phyloP scores from a whole-genome alignment of 2,888 invertebrate species.

The Gymnosoma rotundatum region DNA sequence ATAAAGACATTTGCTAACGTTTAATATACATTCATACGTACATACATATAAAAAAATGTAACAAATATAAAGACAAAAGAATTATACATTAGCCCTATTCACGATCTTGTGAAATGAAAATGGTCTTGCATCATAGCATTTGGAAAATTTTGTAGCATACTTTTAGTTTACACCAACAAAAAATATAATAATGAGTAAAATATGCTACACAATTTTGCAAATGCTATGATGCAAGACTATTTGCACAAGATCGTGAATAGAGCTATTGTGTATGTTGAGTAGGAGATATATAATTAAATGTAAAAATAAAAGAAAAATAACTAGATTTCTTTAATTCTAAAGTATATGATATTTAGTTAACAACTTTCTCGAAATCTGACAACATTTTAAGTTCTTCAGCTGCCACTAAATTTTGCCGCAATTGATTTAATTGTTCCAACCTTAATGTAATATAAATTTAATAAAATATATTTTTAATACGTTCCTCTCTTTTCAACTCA shows the following conservation, averaged over 20 bases:
- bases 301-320: background rate
- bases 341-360: background rate
- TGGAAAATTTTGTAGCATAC: no score
- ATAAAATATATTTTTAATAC: background rate
- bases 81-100: no score
- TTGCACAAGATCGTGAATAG: no score
- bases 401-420: conserved; percentile 23
- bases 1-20: background rate
- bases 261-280: no score
- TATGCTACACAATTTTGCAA: no score
- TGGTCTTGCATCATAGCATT: no score
- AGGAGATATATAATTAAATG: background rate
- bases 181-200: no score
- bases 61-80: conserved; percentile 9
- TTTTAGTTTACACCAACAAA: no score
- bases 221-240: no score
- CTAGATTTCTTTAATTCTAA: conserved; percentile 8
- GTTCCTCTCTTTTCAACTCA: conserved; percentile 35
- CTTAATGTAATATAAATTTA: conserved; percentile 21
- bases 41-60: background rate
- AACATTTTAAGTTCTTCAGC: conserved; percentile 43
- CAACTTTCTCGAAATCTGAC: conserved; percentile 16
- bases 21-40: background rate
- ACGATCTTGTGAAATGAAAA: no score
- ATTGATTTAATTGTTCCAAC: conserved; percentile 3